Evolutionary conservation across 2,888 invertebrate genomes (phyloP).

Genomic region (Desoria tigrina): DNA sequence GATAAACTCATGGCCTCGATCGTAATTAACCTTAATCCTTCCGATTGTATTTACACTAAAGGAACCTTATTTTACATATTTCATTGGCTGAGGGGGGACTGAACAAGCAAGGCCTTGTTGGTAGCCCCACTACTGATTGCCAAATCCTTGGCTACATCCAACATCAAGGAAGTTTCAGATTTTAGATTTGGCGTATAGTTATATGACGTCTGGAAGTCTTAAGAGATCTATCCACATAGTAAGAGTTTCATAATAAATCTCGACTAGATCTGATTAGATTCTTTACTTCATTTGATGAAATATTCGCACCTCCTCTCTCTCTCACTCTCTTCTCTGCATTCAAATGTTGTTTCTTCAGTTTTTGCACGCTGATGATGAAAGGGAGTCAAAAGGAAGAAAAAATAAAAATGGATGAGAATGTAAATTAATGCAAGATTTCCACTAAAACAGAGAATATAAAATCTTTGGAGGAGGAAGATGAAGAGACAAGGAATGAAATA

Average conservation of each 20-base stretch:
- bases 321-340: background rate
- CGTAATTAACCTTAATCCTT: conserved; percentile 18
- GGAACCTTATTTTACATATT: conserved; percentile 16
- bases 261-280: conserved; percentile 10
- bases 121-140: too few relatives aligned
- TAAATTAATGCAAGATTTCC: conserved; percentile 16
- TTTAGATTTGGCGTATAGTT: too few relatives aligned
- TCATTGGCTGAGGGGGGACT: conserved; percentile 17
- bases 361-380: background rate
- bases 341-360: background rate
- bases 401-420: conserved; percentile 20
- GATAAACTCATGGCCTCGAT: conserved; percentile 10
- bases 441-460: background rate
- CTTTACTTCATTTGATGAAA: conserved; percentile 13
- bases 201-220: too few relatives aligned
- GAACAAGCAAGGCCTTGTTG: conserved; percentile 7
- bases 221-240: background rate
- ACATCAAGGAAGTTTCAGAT: too few relatives aligned
- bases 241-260: conserved; percentile 16
- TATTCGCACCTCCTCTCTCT: conserved; percentile 12
- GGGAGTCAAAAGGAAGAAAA: background rate
- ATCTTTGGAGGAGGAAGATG: conserved; percentile 15
- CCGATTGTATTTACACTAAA: background rate
- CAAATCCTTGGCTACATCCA: too few relatives aligned
- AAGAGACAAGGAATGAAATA: conserved; percentile 3